Percentiles rank a stretch among this genome's conserved stretches.
Conservation (phyloP, 2,113 vertebrate species). For the Onychostruthus taczanowskii region DNA sequence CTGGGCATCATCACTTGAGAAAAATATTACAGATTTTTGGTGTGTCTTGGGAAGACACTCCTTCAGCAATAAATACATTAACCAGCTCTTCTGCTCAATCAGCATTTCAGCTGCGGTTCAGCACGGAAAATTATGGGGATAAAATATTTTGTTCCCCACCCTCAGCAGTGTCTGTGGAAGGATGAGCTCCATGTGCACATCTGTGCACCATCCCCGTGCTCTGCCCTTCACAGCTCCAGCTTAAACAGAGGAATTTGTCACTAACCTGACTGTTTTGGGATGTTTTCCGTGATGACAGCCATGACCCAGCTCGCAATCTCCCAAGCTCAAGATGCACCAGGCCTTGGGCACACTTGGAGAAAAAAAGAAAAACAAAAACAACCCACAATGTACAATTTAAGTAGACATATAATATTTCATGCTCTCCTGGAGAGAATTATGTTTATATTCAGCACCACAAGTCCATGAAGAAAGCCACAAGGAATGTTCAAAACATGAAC, state of each 20-base stretch:
- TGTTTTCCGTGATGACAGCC: constrained; percentile 81
- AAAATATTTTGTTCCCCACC: background rate
- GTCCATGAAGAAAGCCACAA: constrained; percentile 21
- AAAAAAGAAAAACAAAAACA: background rate
- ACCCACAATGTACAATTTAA: background rate
- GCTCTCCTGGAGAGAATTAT: background rate
- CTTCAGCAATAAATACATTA: background rate
- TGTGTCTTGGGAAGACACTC: background rate
- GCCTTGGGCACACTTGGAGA: constrained; percentile 88
- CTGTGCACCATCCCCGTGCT: background rate
- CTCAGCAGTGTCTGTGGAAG: background rate
- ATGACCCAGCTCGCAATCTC: constrained; percentile 87
- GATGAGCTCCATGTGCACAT: background rate
- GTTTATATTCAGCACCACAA: background rate
- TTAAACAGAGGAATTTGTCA: background rate
- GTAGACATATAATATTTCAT: background rate
- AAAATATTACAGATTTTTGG: background rate
- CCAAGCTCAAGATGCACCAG: constrained; percentile 89
- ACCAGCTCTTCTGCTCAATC: background rate
- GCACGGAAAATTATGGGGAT: background rate
- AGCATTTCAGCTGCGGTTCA: background rate
- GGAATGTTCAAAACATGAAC: background rate
- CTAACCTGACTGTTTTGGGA: constrained; percentile 86
- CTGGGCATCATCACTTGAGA: background rate
- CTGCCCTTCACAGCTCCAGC: background rate